Evolutionary conservation across 2,888 invertebrate species (phyloP).

Genomic region (Euplexia lucipara): DNA sequence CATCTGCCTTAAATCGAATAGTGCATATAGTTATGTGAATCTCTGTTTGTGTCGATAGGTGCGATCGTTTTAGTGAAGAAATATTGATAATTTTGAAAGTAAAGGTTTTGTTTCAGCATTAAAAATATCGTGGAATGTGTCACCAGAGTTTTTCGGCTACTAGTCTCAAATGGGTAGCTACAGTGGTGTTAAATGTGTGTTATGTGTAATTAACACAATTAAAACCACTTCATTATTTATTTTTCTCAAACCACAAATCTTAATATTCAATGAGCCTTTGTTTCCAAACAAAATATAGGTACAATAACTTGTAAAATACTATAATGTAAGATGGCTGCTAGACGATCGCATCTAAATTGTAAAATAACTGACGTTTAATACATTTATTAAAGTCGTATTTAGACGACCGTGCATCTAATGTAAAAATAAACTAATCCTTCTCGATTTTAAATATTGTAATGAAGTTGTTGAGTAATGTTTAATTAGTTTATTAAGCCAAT

Average conservation of each 20-base stretch:
- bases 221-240: no score
- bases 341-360: slow-evolving; percentile 52
- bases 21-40: slow-evolving; percentile 64
- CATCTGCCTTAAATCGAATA: slow-evolving; percentile 63
- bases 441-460: slow-evolving; percentile 44
- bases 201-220: no score
- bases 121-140: no score
- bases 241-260: no score
- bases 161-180: no score
- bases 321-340: neutral
- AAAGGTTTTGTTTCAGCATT: no score
- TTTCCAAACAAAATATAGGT: neutral
- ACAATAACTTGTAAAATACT: neutral
- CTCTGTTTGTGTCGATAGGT: slow-evolving; percentile 57
- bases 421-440: slow-evolving; percentile 47
- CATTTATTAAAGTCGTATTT: slow-evolving; percentile 31
- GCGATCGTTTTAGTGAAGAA: slow-evolving; percentile 31
- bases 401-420: slow-evolving; percentile 32
- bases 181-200: no score
- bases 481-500: neutral
- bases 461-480: slow-evolving; percentile 48
- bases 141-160: no score
- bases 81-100: no score
- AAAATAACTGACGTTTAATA: slow-evolving; percentile 38
- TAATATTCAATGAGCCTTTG: neutral